A percentile compares a stretch with the other conserved stretches of the same genome.
phyloP scores from a whole-genome alignment of 2,113 vertebrate genomes.

The Ciconia boyciana region DNA sequence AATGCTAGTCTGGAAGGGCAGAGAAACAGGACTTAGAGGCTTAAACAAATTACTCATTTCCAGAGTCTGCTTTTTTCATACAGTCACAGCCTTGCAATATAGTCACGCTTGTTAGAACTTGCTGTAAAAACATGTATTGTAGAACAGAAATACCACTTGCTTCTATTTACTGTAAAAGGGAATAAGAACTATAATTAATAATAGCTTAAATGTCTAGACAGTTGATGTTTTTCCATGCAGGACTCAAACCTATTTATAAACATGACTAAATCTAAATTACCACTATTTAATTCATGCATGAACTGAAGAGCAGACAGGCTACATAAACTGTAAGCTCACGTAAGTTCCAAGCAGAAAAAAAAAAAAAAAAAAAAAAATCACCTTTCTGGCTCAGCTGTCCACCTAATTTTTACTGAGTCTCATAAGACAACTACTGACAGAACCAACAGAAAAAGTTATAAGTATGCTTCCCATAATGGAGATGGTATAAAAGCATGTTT shows the following conservation, averaged over 20 bases:
- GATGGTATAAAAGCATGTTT: not conserved
- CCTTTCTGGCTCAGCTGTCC: not conserved
- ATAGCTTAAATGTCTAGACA: not conserved
- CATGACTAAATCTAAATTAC: not conserved
- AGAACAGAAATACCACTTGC: not conserved
- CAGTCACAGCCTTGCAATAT: not conserved
- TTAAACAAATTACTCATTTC: not conserved
- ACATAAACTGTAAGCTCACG: not conserved
- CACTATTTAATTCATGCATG: not conserved
- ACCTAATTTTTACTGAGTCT: not conserved
- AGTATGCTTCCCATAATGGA: not conserved
- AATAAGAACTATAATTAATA: not conserved
- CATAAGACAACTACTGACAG: not conserved
- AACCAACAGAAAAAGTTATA: not conserved
- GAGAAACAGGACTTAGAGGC: not conserved
- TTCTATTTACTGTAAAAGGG: not conserved
- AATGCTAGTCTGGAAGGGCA: constrained; percentile 85
- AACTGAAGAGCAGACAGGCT: not conserved
- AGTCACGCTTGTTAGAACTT: not conserved
- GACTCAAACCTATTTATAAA: not conserved
- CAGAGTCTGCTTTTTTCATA: not conserved
- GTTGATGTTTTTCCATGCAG: not conserved
- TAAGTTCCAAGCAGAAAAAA: not conserved
- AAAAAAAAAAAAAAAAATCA: not conserved
- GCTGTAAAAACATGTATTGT: not conserved